These are phyloP conservation scores for Hyppa rectilinea DNA, from an alignment of 2,888 invertebrate genomes.

Conservation along the genomic window DNA sequence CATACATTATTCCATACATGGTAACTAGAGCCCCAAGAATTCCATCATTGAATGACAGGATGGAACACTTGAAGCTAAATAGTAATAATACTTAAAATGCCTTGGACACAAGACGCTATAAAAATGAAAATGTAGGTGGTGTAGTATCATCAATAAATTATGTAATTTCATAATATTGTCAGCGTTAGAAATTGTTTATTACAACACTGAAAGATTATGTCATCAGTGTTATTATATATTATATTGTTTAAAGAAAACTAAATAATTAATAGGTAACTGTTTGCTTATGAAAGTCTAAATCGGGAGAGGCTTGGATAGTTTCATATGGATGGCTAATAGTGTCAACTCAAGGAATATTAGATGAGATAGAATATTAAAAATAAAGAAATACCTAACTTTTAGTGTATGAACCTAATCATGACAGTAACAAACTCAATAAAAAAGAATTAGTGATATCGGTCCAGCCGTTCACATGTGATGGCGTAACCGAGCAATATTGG, in stretches of 20 bases:
- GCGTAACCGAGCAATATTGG: neutral
- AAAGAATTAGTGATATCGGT: too few relatives aligned
- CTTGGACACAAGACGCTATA: neutral
- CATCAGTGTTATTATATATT: neutral
- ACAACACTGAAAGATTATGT: neutral
- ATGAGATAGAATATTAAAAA: neutral
- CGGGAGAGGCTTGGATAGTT: neutral
- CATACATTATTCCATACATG: neutral
- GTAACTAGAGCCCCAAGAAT: slow-evolving; percentile 35
- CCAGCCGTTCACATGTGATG: too few relatives aligned
- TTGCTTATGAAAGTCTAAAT: neutral
- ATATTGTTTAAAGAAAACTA: neutral
- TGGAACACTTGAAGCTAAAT: slow-evolving; percentile 32
- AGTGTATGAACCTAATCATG: too few relatives aligned
- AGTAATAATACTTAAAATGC: neutral
- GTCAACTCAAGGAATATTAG: neutral
- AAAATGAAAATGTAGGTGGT: neutral
- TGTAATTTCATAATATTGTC: too few relatives aligned
- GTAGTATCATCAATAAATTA: neutral
- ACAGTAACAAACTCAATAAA: too few relatives aligned
- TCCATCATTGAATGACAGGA: slow-evolving; percentile 37
- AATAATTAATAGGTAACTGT: neutral
- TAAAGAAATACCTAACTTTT: too few relatives aligned
- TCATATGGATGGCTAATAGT: neutral
- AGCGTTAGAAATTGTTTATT: neutral